These are phyloP conservation scores for Sebastes cheni DNA, from an alignment of 2,797 vertebrate species.

Conservation along the genomic window DNA sequence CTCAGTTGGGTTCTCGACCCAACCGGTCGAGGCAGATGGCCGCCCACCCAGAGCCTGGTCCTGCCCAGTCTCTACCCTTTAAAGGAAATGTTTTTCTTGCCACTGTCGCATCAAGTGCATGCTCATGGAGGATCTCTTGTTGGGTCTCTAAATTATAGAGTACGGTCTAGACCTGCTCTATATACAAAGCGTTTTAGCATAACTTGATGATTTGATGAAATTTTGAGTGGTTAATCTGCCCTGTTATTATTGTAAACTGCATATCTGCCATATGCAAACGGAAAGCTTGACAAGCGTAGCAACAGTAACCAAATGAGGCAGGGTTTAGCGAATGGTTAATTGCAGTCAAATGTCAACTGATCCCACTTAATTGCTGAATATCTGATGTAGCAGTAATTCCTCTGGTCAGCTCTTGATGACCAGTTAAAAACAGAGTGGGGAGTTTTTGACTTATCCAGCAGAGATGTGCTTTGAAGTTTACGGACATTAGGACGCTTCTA, in stretches of 20 bases:
- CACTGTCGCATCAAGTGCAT: too few species aligned
- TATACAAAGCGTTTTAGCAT: too few species aligned
- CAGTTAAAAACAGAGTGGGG: slow-evolving; percentile 5
- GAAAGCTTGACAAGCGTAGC: neutral
- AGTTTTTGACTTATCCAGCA: neutral
- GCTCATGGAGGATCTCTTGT: too few species aligned
- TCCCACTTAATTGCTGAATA: neutral
- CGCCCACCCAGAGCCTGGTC: too few species aligned
- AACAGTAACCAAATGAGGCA: neutral
- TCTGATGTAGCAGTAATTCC: neutral
- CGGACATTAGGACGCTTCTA: neutral
- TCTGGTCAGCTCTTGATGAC: neutral
- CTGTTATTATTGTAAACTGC: neutral
- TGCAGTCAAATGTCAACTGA: neutral
- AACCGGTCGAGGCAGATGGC: too few species aligned
- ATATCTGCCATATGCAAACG: too few species aligned
- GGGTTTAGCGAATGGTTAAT: neutral
- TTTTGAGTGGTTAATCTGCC: too few species aligned
- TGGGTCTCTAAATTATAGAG: too few species aligned
- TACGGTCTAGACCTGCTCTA: too few species aligned
- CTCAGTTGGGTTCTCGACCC: neutral
- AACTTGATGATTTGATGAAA: too few species aligned
- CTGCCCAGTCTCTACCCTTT: too few species aligned
- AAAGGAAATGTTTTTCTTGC: too few species aligned
- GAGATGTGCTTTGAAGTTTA: neutral